Percentiles rank a stretch among this genome's conserved stretches.
Conservation (phyloP, 2,113 vertebrate genomes). For the Alligator mississippiensis region DNA sequence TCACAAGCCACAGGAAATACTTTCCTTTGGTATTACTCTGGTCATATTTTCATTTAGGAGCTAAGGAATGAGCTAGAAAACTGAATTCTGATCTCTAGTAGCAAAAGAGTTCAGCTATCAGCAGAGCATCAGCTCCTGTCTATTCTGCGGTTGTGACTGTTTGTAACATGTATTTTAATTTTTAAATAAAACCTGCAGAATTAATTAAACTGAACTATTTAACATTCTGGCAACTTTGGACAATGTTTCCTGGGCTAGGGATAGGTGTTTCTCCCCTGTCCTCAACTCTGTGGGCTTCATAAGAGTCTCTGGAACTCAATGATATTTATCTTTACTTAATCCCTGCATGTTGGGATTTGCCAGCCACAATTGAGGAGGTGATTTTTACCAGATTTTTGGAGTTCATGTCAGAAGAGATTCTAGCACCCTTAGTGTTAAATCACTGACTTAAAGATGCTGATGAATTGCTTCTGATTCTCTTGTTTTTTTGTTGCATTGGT, state of each 20-base stretch:
- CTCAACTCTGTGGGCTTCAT: neutral
- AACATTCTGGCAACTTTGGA: neutral
- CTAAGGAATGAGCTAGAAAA: neutral
- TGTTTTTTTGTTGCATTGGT: neutral
- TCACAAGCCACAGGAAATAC: neutral
- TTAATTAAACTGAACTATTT: neutral
- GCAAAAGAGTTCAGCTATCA: neutral
- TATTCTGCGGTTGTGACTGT: neutral
- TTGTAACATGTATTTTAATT: neutral
- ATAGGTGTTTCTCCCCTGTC: neutral
- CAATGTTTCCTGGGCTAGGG: neutral
- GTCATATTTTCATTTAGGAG: neutral
- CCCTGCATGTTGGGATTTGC: neutral
- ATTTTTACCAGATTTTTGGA: neutral
- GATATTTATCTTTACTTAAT: neutral
- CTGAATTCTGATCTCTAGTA: neutral
- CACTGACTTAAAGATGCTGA: neutral
- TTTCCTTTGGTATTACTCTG: neutral
- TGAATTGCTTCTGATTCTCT: neutral
- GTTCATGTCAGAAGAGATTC: neutral
- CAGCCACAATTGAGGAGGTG: neutral
- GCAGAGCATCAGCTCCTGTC: neutral
- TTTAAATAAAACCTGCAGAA: neutral
- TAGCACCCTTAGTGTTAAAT: neutral
- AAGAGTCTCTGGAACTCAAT: neutral